Evolutionary conservation across 2,113 vertebrate species (phyloP).

Genomic region (Felis chaus): DNA sequence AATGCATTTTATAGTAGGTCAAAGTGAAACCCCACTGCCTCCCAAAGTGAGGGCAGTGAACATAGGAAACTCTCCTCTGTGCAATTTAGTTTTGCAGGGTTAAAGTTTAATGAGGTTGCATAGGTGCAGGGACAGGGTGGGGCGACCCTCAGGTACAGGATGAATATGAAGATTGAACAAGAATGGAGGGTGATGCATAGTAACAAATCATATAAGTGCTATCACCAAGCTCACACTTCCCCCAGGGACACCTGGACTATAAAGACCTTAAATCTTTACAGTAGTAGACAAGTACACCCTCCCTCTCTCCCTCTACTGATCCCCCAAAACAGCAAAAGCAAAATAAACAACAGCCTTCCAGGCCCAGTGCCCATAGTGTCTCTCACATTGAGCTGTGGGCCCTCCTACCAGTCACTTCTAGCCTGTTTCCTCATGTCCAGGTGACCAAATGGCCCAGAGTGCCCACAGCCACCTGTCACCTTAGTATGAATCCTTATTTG

Average conservation of each 20-base stretch:
- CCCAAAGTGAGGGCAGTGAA: not conserved
- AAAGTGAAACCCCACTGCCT: not conserved
- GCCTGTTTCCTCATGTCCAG: not conserved
- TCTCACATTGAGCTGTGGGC: not conserved
- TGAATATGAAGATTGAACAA: too few relatives aligned
- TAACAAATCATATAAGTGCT: not conserved
- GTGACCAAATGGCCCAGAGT: not conserved
- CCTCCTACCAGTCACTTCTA: not conserved
- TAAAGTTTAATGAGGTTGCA: not conserved
- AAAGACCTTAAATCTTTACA: too few relatives aligned
- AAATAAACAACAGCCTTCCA: not conserved
- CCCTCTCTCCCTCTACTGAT: not conserved
- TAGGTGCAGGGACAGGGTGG: not conserved
- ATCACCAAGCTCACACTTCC: not conserved
- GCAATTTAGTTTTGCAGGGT: not conserved
- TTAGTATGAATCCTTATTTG: not conserved
- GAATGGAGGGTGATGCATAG: not conserved
- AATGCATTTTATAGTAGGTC: not conserved
- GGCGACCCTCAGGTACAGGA: rapidly evolving
- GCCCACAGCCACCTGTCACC: not conserved
- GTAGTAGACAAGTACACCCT: too few relatives aligned
- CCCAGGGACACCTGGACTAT: too few relatives aligned
- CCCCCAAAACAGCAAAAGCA: not conserved
- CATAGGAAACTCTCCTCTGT: not conserved
- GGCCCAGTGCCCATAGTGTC: not conserved